Base-by-base conservation (phyloP, 2,113 vertebrate species). In the Boleophthalmus pectinirostris region DNA sequence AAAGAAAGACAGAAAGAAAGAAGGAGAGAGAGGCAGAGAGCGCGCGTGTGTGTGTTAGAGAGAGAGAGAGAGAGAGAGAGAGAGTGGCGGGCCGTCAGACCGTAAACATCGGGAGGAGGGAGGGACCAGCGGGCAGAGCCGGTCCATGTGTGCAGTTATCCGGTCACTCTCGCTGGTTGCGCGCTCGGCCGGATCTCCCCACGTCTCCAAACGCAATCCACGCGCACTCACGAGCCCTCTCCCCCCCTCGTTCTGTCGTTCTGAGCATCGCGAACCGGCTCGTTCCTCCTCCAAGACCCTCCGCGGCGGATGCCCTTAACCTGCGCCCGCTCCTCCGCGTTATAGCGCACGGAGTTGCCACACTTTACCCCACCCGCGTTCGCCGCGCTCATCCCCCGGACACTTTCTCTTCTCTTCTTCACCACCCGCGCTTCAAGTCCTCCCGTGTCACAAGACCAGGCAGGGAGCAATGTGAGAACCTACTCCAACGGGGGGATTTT, bases 401-500 rank as follows among this genome's bases (percentile, higher is more conserved):
- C 51, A 0, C 56, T 47, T 2, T 8, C 24, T 29, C 54, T 3
- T 51, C 24, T 2, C 29, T 29, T 4, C n/a, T 4, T 33, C 49
- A 0, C 45, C 25, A 6, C 1, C 8, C 29, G 5, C 18, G 29
- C 10, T 13, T 25, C 23, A 14, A 15, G 57, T 14, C 25, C 4
- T 8, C 15, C 57, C 3, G 12, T 23, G 70, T 12, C 47, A 46
- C 33, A 33, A 53, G 24, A 68, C 57, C 45, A 69, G 53, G 69
- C 33, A 72, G n/a, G 73, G 43, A 60, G 10, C 77, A 3, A 75
- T 73, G 60, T 53, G 67, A 33, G 58, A 29, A 66, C 11, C 15
- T 61, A 45, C 71, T 74, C 69, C 33, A 24, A 53, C 78, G 75
- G 83, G 78, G n/a, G n/a, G n/a, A n/a, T n/a, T n/a, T n/a, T n/a